These are phyloP conservation scores for Glyptemys insculpta DNA, from an alignment of 2,797 vertebrate genomes.

Conservation along the genomic window DNA sequence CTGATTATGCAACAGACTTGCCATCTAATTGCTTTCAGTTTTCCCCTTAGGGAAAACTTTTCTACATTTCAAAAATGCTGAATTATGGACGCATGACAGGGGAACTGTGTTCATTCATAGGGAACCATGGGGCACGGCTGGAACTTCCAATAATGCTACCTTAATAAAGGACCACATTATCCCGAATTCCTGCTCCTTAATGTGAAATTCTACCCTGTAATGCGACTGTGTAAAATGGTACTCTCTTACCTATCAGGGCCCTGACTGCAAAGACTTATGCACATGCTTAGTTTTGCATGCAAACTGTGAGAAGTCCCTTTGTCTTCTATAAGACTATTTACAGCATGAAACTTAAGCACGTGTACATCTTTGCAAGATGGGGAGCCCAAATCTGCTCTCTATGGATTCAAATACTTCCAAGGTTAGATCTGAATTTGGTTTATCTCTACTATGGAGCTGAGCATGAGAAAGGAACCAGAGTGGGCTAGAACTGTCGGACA, in stretches of 20 bases:
- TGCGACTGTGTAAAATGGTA: neutral
- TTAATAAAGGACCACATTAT: conserved; percentile 58
- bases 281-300: neutral
- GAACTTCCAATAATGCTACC: conserved; percentile 53
- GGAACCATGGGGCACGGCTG: conserved; percentile 22
- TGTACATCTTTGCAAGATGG: neutral
- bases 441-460: neutral
- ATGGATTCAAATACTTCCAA: neutral
- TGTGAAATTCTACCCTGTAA: neutral
- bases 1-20: conserved; percentile 60
- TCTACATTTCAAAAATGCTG: conserved; percentile 60
- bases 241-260: neutral
- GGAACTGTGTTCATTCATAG: conserved; percentile 6
- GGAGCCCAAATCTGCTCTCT: neutral
- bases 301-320: neutral
- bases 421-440: neutral
- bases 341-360: neutral
- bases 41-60: conserved; percentile 41
- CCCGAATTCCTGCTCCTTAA: conserved; percentile 34
- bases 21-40: conserved; percentile 73
- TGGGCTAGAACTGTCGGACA: neutral
- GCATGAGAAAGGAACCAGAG: neutral
- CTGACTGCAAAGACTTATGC: neutral
- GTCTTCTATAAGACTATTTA: neutral
- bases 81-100: conserved; percentile 67